phyloP scores from a whole-genome alignment of 2,888 invertebrate species.

The Xestia sexstrigata region DNA sequence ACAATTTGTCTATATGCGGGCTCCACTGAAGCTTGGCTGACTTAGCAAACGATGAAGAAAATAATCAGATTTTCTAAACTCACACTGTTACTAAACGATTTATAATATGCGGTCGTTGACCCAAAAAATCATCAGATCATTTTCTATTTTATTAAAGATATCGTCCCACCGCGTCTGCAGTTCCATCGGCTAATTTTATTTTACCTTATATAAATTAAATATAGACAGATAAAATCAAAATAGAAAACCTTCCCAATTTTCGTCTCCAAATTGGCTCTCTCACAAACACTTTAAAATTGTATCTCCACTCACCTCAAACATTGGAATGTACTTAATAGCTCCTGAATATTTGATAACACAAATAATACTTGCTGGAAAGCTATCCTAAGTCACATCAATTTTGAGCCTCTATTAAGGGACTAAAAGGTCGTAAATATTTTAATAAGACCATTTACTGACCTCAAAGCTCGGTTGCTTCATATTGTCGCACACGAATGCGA shows the following conservation, averaged over 20 bases:
- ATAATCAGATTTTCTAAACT: neutral
- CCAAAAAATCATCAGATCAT: neutral
- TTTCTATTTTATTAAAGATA: too few species aligned
- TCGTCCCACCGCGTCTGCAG: neutral
- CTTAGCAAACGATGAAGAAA: too few species aligned
- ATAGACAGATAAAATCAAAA: neutral
- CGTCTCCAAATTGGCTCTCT: slow-evolving; percentile 9
- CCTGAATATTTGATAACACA: slow-evolving; percentile 65
- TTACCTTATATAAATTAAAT: neutral
- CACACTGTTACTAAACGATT: neutral
- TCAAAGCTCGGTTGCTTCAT: neutral
- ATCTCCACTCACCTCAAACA: slow-evolving; percentile 42
- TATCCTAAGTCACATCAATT: slow-evolving; percentile 14
- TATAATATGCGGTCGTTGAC: neutral
- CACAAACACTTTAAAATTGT: slow-evolving; percentile 26
- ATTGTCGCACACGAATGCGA: neutral
- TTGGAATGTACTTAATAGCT: slow-evolving; percentile 62
- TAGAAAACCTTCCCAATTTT: neutral
- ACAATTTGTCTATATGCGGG: too few species aligned
- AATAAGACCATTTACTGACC: slow-evolving; percentile 14
- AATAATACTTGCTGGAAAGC: slow-evolving; percentile 41
- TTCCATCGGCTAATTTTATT: neutral
- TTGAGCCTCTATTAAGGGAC: slow-evolving; percentile 22
- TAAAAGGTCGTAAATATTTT: slow-evolving; percentile 35
- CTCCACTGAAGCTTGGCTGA: too few species aligned